A percentile compares a stretch with the other conserved stretches of the same genome.
Evolutionary conservation across 2,797 vertebrate species (phyloP).

Genomic region (Schizothorax lantsangensis): DNA sequence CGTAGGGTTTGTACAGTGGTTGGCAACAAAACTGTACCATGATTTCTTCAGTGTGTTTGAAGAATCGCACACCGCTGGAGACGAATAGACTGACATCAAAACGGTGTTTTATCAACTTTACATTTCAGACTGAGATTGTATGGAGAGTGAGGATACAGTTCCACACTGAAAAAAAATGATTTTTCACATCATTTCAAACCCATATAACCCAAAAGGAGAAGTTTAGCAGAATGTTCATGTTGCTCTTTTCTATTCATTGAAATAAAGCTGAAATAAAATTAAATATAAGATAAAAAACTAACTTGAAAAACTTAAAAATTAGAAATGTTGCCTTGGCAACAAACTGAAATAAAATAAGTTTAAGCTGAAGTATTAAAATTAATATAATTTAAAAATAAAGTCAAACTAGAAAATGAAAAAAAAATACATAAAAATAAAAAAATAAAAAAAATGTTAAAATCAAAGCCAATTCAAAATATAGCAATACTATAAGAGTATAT

Average conservation of each 20-base stretch:
- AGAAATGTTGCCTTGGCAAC: no score
- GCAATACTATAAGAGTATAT: neutral
- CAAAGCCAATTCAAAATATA: neutral
- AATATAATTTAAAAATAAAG: neutral
- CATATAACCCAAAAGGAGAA: neutral
- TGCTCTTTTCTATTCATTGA: no score
- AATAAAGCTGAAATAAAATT: neutral
- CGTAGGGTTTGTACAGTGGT: neutral
- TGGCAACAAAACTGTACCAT: conserved; percentile 3
- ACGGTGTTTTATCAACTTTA: neutral
- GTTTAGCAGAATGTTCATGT: neutral
- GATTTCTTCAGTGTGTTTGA: conserved; percentile 20
- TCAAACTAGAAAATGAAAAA: neutral
- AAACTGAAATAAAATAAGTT: neutral
- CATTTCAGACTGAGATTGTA: neutral
- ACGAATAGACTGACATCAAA: neutral
- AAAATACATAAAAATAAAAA: neutral
- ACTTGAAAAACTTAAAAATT: neutral
- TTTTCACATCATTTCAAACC: neutral
- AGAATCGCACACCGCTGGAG: neutral
- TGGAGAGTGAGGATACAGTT: neutral
- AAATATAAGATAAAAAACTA: neutral
- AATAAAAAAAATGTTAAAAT: neutral
- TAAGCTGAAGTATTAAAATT: neutral
- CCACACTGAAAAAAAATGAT: neutral